Evolutionary conservation across 2,113 vertebrate species (phyloP), one percentile per base, ranked within the genome.

Genomic region (Prinia subflava): DNA sequence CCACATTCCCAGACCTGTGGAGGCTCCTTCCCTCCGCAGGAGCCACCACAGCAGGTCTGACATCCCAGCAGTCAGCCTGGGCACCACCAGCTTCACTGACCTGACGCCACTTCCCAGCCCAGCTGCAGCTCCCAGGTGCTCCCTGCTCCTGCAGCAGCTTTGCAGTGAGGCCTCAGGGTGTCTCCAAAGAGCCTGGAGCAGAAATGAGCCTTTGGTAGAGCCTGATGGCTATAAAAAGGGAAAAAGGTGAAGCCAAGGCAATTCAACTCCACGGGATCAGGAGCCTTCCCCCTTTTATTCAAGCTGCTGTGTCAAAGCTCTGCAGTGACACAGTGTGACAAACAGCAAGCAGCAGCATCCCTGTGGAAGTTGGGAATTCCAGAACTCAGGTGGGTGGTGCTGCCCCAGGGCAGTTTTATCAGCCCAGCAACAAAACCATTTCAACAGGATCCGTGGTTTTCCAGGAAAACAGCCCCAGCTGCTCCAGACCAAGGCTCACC

Each of bases 381-480:
- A 5, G 9, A 6, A 15, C 50, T 6, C 18, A 4, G 13, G 57
- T 4, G 39, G 7, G 6, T n/a, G 52, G 13, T 31, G 55, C 44
- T 68, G 35, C 14, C 62, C 30, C 6, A 20, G 12, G 37, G 42
- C 22, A 41, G 12, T 4, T 56, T 30, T 27, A 53, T 17, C 22
- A 53, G 28, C 35, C 10, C 55, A 53, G 23, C 18, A 65, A 9
- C 55, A 30, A 10, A 15, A 75, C 15, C 30, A 11, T n/a, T 30
- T 10, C 47, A 15, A 1, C 10, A 23, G 35, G 33, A n/a, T 3
- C 0, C 2, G 16, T 19, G 30, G 2, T 13, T 65, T 70, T 53
- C 22, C 46, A 52, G 50, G 69, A 30, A 55, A 57, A 70, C 31
- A 30, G 0, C 62, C 70, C 42, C 19, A 39, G 0, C 24, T 47